Conservation (phyloP, 1,140 invertebrate species). For the Globodera rostochiensis region DNA sequence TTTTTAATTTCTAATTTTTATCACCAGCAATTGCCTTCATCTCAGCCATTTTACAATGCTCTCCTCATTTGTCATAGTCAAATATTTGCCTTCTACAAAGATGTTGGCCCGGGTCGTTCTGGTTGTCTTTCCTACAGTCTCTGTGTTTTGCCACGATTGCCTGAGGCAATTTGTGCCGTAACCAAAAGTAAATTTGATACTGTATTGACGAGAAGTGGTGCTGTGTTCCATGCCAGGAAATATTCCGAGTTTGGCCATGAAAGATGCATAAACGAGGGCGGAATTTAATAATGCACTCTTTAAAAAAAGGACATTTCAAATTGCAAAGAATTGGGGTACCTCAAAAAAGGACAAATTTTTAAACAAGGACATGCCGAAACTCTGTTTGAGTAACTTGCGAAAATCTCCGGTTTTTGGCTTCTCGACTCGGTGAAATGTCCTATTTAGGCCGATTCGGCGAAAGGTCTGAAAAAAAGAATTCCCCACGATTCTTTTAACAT, state of each 20-base stretch:
- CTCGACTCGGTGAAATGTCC: too few relatives aligned
- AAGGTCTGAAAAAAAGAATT: too few relatives aligned
- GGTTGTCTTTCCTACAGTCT: conserved; percentile 33
- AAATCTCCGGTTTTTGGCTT: too few relatives aligned
- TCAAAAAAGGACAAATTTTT: too few relatives aligned
- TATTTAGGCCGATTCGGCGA: too few relatives aligned
- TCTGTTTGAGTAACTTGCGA: too few relatives aligned
- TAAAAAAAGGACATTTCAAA: too few relatives aligned
- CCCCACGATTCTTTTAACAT: too few relatives aligned
- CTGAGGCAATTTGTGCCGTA: background rate
- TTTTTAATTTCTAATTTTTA: conserved; percentile 17
- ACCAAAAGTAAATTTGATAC: conserved; percentile 17
- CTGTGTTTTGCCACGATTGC: conserved; percentile 20
- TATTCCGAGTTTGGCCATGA: conserved; percentile 21
- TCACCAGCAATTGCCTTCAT: background rate
- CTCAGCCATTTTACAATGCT: conserved; percentile 24
- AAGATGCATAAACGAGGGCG: background rate
- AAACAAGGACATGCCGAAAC: too few relatives aligned
- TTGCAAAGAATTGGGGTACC: too few relatives aligned
- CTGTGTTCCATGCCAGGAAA: conserved; percentile 15
- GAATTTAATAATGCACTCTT: background rate
- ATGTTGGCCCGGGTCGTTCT: background rate
- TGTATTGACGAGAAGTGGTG: background rate
- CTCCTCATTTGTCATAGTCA: conserved; percentile 23
- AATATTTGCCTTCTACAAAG: conserved; percentile 35